Conservation (phyloP, 2,888 invertebrate genomes). For the Caenorhabditis doughertyi region DNA sequence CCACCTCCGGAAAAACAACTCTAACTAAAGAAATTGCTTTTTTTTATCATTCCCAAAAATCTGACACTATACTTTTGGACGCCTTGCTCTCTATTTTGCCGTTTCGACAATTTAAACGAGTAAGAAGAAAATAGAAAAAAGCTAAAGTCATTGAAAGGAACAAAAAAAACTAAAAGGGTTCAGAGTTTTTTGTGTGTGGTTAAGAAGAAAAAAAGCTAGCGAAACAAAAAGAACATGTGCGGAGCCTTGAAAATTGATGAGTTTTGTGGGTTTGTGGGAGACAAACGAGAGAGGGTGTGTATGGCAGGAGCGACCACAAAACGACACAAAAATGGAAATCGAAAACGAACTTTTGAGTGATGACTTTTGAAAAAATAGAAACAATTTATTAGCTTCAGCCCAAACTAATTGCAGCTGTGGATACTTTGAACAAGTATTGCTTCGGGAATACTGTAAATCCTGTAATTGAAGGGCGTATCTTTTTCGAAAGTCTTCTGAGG, state of each 20-base stretch:
- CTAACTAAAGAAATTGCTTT: slow-evolving; percentile 41
- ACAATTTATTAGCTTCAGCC: slow-evolving; percentile 15
- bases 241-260: slow-evolving; percentile 59
- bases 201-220: slow-evolving; percentile 18
- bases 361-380: slow-evolving; percentile 28
- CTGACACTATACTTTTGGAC: slow-evolving; percentile 16
- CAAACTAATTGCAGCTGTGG: too few relatives aligned
- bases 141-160: slow-evolving; percentile 27
- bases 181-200: slow-evolving; percentile 30
- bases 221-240: slow-evolving; percentile 53
- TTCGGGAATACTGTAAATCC: too few relatives aligned
- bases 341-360: slow-evolving; percentile 49
- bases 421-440: too few relatives aligned
- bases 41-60: slow-evolving; percentile 50
- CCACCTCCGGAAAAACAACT: slow-evolving; percentile 42
- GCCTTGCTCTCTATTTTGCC: not conserved
- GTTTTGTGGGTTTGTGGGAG: slow-evolving; percentile 53
- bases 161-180: slow-evolving; percentile 27
- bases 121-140: slow-evolving; percentile 12
- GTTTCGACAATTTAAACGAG: not conserved
- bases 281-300: not conserved
- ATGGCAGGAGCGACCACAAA: slow-evolving; percentile 31
- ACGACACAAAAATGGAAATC: slow-evolving; percentile 1
- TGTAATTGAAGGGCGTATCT: too few relatives aligned
- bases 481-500: too few relatives aligned